Evolutionary conservation across 30 jellyfish, hydroid and myxozoan species (phyloP).

Genomic region (Aurelia coerulea): DNA sequence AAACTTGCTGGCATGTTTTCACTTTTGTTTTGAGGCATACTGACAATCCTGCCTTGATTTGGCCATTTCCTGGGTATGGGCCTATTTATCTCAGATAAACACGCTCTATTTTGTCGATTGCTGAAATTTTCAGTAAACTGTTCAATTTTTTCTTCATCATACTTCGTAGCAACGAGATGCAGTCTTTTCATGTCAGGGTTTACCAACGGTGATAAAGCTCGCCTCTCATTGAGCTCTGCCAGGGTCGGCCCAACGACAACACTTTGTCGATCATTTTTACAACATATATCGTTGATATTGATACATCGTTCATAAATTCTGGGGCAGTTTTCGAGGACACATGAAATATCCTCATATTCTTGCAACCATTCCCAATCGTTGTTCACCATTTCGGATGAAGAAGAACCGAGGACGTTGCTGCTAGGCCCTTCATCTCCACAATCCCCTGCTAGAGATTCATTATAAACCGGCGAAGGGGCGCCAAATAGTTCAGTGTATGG

Average conservation of each 20-base stretch:
- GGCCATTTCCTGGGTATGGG: constrained; percentile 51
- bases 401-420: constrained; percentile 38
- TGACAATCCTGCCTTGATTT: constrained; percentile 1
- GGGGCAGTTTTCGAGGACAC: constrained; percentile 63
- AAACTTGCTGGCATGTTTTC: constrained; percentile 51
- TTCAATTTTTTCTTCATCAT: constrained; percentile 40
- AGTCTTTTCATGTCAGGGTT: constrained; percentile 87
- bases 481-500: constrained; percentile 86
- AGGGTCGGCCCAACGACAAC: constrained; percentile 73
- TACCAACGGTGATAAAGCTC: constrained; percentile 83
- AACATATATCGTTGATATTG: constrained; percentile 75
- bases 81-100: constrained; percentile 47
- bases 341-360: constrained; percentile 75
- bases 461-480: constrained; percentile 85
- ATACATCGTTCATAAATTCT: constrained; percentile 78
- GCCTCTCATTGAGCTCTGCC: constrained; percentile 76
- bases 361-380: constrained; percentile 87
- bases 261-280: constrained; percentile 51
- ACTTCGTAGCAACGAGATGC: constrained; percentile 80
- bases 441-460: constrained; percentile 67
- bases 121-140: constrained; percentile 26
- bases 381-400: constrained; percentile 37
- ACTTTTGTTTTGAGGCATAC: constrained; percentile 23
- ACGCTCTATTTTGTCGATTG: constrained; percentile 28
- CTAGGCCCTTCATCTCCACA: constrained; percentile 50